Evolutionary conservation across 2,888 invertebrate species (phyloP), one percentile per base, ranked within the genome.

Genomic region (Sialis fuliginosa): DNA sequence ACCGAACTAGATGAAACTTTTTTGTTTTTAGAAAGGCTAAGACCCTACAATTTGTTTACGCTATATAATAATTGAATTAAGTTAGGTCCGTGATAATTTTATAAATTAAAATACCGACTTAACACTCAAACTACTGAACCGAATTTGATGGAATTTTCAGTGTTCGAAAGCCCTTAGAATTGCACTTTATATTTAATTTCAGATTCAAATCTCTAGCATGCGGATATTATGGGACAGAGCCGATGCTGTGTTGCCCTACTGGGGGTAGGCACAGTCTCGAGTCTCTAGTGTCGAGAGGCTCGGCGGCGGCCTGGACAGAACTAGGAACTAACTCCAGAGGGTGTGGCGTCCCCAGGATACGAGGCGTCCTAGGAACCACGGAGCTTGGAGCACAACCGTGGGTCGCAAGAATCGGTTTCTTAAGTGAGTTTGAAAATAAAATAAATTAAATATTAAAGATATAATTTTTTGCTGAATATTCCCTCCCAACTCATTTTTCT

Each of bases 331-430:
- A 22, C 22, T 22, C 22, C 22, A 22, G 22, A 22, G 13, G 30
- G 3, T 46, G 46, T 22, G 46, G 46, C 8, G 30, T 22, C 4
- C 10, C 41, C 6, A 13, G 34, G 7, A 8, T 46, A 6, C 33
- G 42, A 32, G 42, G 12, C 13, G 10, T 30, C 7, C 33, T 10
- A 30, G 42, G 46, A 48, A 80, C 80, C 54, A 71, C 69, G 37
- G 79, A 79, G 1, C 61, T 85, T 6, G 86, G 86, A 1, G 73
- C 79, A 1, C 81, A 79, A 60, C 86, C 86, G 1, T 86, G 83
- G 73, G 75, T 81, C 0, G 84, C 76, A 0, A 69, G 84, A 55
- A 71, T 87, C 51, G 85, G 83, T 33, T 86, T 85, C 56, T 75
- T 77, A 56, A 77, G 86, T 85, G 63, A 71, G 74, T 63, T 32